Evolutionary conservation across 2,113 vertebrate genomes (phyloP).

Genomic region (Microtus montanus): DNA sequence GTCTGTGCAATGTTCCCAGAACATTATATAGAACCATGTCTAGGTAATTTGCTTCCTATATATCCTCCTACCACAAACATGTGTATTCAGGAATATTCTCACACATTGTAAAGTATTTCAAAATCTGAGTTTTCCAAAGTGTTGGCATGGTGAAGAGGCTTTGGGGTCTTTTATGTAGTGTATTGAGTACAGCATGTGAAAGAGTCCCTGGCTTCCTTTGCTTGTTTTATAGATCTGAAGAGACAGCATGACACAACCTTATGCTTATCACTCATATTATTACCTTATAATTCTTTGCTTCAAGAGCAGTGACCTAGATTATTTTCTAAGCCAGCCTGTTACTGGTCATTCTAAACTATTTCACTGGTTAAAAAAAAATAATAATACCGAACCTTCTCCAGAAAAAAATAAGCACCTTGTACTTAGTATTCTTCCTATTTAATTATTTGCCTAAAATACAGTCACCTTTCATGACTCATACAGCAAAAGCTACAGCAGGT

Average conservation of each 20-base stretch:
- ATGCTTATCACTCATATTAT: slow-evolving; percentile 11
- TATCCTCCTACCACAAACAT: neutral
- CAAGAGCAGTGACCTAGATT: slow-evolving; percentile 58
- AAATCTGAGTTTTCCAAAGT: slow-evolving; percentile 21
- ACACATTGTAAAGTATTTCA: neutral
- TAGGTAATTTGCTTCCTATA: neutral
- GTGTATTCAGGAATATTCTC: neutral
- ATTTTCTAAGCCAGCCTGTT: neutral
- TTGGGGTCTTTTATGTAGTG: neutral
- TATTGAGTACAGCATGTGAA: neutral
- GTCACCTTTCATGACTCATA: slow-evolving; percentile 63
- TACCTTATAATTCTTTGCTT: slow-evolving; percentile 31
- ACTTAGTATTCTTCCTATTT: slow-evolving; percentile 43
- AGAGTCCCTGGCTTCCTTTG: slow-evolving; percentile 8
- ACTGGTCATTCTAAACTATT: slow-evolving; percentile 32
- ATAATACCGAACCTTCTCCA: neutral
- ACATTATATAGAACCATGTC: neutral
- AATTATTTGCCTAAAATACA: slow-evolving; percentile 63
- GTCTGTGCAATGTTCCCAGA: neutral
- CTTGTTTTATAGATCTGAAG: neutral
- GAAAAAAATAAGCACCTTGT: slow-evolving; percentile 42
- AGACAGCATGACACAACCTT: neutral
- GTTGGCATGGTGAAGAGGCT: neutral
- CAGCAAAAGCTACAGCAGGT: slow-evolving; percentile 60
- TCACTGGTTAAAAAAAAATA: slow-evolving; percentile 34